A percentile compares a stretch with the other conserved stretches of the same genome.
Evolutionary conservation across 2,888 invertebrate species (phyloP).

Genomic region (Bugulina stolonifera): DNA sequence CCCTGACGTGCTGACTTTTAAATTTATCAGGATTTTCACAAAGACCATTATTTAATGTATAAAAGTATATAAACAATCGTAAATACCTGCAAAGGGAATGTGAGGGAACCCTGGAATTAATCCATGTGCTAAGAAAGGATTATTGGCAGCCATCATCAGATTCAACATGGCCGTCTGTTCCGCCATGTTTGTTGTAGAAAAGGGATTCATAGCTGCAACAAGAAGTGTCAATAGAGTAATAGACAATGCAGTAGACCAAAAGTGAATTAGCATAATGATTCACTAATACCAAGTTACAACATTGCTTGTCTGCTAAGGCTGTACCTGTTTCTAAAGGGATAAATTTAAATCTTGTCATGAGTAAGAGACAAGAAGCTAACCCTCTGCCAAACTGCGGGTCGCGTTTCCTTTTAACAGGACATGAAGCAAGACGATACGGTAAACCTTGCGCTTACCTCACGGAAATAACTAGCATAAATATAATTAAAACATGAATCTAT

Average conservation of each 20-base stretch:
- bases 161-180: conserved; percentile 19
- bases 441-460: too few relatives aligned
- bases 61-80: too few relatives aligned
- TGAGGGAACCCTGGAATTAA: conserved; percentile 4
- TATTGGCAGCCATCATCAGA: conserved; percentile 15
- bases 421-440: neutral
- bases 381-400: neutral
- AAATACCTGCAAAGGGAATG: conserved; percentile 10
- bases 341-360: neutral
- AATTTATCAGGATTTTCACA: too few relatives aligned
- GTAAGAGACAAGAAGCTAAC: neutral
- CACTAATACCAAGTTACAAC: neutral
- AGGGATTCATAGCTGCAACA: neutral
- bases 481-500: too few relatives aligned
- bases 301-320: neutral
- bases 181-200: neutral
- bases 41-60: too few relatives aligned
- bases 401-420: neutral
- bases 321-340: neutral
- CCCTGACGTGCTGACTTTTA: too few relatives aligned
- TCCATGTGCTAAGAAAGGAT: neutral
- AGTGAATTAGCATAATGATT: conserved; percentile 18
- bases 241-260: neutral
- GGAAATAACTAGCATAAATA: too few relatives aligned
- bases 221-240: neutral